A percentile compares a stretch with the other conserved stretches of the same genome.
Evolutionary conservation across 2,888 invertebrate genomes (phyloP).

Genomic region (Amphimallon solstitiale): DNA sequence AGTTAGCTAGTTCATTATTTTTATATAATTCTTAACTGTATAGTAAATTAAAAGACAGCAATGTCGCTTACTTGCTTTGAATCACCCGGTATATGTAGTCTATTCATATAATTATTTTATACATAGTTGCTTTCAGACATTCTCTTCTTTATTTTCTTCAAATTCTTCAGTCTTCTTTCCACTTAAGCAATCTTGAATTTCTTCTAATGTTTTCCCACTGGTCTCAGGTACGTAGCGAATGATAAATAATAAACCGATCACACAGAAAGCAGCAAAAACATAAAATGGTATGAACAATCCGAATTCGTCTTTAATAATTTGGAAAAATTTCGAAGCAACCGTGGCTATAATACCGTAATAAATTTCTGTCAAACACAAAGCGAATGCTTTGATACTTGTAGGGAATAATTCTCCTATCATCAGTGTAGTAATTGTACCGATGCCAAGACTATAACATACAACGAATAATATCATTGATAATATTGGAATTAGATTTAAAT

Average conservation of each 20-base stretch:
- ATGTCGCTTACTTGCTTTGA: too few species aligned
- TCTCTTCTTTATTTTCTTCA: not conserved
- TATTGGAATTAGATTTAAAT: constrained; percentile 61
- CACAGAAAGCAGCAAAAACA: constrained; percentile 70
- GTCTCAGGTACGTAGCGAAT: constrained; percentile 73
- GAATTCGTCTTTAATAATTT: constrained; percentile 66
- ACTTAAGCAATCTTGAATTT: constrained; percentile 73
- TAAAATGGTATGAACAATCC: constrained; percentile 74
- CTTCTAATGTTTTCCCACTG: constrained; percentile 75
- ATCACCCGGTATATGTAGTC: too few species aligned
- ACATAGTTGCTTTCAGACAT: not conserved
- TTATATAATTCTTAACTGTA: too few species aligned
- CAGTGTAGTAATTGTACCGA: constrained; percentile 64
- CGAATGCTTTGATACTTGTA: constrained; percentile 65
- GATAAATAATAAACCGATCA: constrained; percentile 71
- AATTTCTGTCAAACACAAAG: constrained; percentile 65
- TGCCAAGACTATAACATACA: constrained; percentile 62
- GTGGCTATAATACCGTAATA: constrained; percentile 63
- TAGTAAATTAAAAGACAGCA: too few species aligned
- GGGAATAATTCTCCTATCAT: constrained; percentile 66
- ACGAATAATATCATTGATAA: constrained; percentile 62
- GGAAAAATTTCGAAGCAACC: constrained; percentile 62
- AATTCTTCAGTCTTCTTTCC: constrained; percentile 51
- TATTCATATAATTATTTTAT: not conserved
- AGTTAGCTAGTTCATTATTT: too few species aligned